Conservation (phyloP, 2,888 invertebrate genomes). For the Limnephilus lunatus region DNA sequence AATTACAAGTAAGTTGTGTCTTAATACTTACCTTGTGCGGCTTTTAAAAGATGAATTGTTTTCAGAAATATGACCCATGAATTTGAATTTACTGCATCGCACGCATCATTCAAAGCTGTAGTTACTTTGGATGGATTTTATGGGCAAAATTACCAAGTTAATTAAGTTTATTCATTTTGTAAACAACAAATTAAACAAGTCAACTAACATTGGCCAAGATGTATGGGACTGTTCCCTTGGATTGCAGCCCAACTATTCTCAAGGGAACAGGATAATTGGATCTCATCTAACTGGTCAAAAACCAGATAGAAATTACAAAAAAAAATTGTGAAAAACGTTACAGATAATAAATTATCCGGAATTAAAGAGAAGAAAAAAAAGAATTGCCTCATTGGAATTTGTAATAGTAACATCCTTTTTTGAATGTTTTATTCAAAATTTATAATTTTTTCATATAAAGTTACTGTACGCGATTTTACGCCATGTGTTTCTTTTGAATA, state of each 20-base stretch:
- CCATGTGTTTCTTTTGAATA: slow-evolving; percentile 37
- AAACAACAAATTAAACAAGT: not conserved
- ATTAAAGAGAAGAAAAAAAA: slow-evolving; percentile 21
- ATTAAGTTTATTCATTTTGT: not conserved
- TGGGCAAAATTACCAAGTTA: slow-evolving; percentile 12
- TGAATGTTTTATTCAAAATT: slow-evolving; percentile 17
- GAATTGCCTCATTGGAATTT: slow-evolving; percentile 17
- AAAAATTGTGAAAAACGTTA: slow-evolving; percentile 5
- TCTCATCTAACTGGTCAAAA: not conserved
- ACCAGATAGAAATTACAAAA: slow-evolving; percentile 21
- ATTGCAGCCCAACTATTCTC: slow-evolving; percentile 35
- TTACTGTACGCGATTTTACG: slow-evolving; percentile 32
- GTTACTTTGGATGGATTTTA: slow-evolving; percentile 38
- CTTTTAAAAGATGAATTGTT: not conserved
- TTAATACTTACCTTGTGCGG: slow-evolving; percentile 8
- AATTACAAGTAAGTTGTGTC: not conserved
- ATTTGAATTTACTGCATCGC: not conserved
- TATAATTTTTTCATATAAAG: slow-evolving; percentile 30
- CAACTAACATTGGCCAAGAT: slow-evolving; percentile 14
- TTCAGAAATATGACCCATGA: slow-evolving; percentile 3
- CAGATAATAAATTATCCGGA: not conserved
- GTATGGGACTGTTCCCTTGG: not conserved
- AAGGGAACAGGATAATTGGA: slow-evolving; percentile 27
- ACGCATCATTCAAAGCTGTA: slow-evolving; percentile 20
- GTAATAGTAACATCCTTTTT: slow-evolving; percentile 11